A percentile compares a stretch with the other conserved stretches of the same genome.
phyloP scores from a whole-genome alignment of 2,113 vertebrate genomes.

The Petrocephalus zakoni region DNA sequence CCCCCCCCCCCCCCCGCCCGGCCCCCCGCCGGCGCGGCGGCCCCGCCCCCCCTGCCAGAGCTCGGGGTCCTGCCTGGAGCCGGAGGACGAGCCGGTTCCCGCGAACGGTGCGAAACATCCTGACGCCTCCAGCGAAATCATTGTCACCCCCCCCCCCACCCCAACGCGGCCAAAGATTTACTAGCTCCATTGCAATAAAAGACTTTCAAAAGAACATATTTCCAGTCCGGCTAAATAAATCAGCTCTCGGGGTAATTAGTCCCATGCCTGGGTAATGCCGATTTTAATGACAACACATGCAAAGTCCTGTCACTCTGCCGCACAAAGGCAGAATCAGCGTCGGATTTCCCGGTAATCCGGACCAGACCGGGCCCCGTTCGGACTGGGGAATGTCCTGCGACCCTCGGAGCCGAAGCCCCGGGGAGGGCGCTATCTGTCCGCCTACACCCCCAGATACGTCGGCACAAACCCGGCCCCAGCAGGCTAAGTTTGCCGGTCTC shows the following conservation, averaged over 20 bases:
- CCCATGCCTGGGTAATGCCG: conserved; percentile 47
- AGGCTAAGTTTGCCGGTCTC: not conserved
- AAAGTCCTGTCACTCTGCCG: conserved; percentile 43
- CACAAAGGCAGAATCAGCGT: conserved; percentile 38
- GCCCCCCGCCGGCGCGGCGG: too few species aligned
- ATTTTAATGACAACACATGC: conserved; percentile 51
- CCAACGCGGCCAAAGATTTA: conserved; percentile 38
- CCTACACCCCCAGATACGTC: not conserved
- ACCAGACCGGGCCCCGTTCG: conserved; percentile 44
- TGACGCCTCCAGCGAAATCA: not conserved
- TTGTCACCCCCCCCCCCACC: conserved; percentile 23
- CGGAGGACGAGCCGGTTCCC: not conserved
- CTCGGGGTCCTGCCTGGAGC: not conserved
- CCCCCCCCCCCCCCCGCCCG: too few species aligned
- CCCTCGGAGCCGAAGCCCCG: conserved; percentile 23
- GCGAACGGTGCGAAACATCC: not conserved
- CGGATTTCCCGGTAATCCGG: conserved; percentile 55
- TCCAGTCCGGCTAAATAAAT: conserved; percentile 58
- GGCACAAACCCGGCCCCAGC: not conserved
- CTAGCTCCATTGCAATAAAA: conserved; percentile 29
- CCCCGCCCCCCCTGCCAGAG: not conserved
- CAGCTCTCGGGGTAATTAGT: conserved; percentile 52
- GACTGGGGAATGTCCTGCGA: conserved; percentile 28
- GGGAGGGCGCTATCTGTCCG: not conserved
- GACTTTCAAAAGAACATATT: conserved; percentile 46